Conservation (phyloP, 2,888 invertebrate species). For the Lasioglossum figueresi region DNA sequence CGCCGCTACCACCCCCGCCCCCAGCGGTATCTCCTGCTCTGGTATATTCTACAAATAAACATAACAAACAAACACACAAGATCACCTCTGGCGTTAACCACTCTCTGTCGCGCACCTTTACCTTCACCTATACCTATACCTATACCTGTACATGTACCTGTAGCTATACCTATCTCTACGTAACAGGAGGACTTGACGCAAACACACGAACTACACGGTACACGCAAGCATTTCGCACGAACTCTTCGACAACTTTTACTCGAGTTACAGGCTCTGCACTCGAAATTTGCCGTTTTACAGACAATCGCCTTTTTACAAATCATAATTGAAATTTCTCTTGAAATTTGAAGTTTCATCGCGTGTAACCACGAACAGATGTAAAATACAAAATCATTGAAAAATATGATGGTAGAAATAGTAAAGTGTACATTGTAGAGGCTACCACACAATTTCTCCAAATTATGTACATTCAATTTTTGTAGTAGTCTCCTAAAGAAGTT, state of each 20-base stretch:
- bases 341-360: no score
- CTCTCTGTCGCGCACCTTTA: conserved; percentile 7
- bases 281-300: no score
- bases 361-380: no score
- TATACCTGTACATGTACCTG: no score
- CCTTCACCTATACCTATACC: not conserved
- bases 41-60: conserved; percentile 79
- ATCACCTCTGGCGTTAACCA: conserved; percentile 69
- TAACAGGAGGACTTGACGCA: not conserved
- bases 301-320: no score
- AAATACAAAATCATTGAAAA: no score
- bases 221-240: not conserved
- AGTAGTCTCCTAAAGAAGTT: no score
- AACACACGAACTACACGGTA: not conserved
- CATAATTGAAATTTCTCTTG: not conserved
- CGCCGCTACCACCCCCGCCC: conserved; percentile 72
- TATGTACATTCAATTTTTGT: no score
- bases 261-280: not conserved
- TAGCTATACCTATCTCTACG: not conserved
- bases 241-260: not conserved
- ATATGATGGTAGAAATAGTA: no score
- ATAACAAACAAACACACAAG: conserved; percentile 75
- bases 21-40: conserved; percentile 71
- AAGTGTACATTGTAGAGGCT: not conserved
- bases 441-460: no score